phyloP scores from a whole-genome alignment of 2,113 vertebrate species.

The Periophthalmus modestus region DNA sequence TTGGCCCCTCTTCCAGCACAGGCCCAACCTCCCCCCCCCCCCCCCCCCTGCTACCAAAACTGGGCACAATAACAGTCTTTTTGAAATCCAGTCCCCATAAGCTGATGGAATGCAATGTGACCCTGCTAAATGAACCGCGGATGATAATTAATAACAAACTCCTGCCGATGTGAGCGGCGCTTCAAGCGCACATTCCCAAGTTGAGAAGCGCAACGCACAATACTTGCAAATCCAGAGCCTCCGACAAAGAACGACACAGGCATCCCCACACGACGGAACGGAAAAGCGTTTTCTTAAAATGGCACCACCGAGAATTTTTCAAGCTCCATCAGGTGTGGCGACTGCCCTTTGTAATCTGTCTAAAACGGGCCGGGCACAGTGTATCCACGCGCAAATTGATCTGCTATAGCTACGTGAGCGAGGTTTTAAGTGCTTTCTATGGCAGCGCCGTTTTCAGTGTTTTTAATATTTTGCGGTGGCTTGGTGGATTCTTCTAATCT shows the following conservation, averaged over 20 bases:
- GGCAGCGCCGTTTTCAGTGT: too few species aligned
- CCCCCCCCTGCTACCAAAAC: too few species aligned
- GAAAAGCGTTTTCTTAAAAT: conserved; percentile 55
- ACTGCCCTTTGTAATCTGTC: conserved; percentile 72
- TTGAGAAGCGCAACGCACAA: conserved; percentile 44
- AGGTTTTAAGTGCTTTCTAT: conserved; percentile 14
- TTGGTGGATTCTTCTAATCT: too few species aligned
- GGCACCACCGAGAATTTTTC: conserved; percentile 70
- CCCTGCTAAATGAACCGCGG: conserved; percentile 65
- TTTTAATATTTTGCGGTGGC: too few species aligned
- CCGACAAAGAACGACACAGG: conserved; percentile 47
- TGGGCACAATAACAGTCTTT: too few species aligned
- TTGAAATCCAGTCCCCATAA: too few species aligned
- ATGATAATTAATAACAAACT: conserved; percentile 74
- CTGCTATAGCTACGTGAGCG: conserved; percentile 38
- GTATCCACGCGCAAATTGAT: conserved; percentile 55
- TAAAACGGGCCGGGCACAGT: conserved; percentile 31
- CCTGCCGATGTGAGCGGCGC: conserved; percentile 52
- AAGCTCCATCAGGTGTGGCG: conserved; percentile 75
- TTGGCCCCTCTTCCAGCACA: too few species aligned
- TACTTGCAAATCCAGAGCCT: conserved; percentile 42
- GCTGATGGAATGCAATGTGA: conserved; percentile 36
- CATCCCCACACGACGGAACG: conserved; percentile 53
- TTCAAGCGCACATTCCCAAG: conserved; percentile 52
- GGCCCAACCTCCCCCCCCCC: too few species aligned